These are phyloP conservation scores for Ypsolopha sequella DNA, from an alignment of 2,888 invertebrate species.

Conservation along the genomic window DNA sequence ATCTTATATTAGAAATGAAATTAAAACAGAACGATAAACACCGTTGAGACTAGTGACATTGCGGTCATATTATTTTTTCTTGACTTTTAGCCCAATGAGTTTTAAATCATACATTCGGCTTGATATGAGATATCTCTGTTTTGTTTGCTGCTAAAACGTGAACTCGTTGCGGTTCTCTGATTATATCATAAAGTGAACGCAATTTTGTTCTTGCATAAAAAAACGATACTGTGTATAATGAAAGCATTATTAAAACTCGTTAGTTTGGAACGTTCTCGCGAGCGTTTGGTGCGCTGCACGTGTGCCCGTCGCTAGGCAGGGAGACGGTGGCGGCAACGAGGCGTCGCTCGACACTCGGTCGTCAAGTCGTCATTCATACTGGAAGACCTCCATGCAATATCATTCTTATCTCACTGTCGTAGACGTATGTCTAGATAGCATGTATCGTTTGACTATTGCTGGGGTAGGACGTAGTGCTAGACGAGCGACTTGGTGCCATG, in stretches of 20 bases:
- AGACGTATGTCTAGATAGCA: not conserved
- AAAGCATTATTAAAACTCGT: slow-evolving; percentile 37
- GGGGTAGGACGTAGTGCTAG: too few species aligned
- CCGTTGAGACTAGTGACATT: not conserved
- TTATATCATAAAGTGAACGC: too few species aligned
- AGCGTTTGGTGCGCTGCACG: slow-evolving; percentile 34
- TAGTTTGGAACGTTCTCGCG: slow-evolving; percentile 31
- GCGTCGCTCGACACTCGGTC: slow-evolving; percentile 19
- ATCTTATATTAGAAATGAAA: not conserved
- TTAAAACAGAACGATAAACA: not conserved
- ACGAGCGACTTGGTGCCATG: slow-evolving; percentile 19
- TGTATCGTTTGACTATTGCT: too few species aligned
- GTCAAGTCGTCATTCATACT: slow-evolving; percentile 44
- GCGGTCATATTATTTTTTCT: too few species aligned
- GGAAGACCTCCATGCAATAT: slow-evolving; percentile 10
- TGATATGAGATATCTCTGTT: too few species aligned
- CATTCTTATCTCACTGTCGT: not conserved
- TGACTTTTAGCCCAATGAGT: too few species aligned
- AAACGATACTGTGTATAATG: slow-evolving; percentile 21
- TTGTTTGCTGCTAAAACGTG: too few species aligned
- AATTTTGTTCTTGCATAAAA: slow-evolving; percentile 13
- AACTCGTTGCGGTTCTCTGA: too few species aligned
- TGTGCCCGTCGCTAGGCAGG: slow-evolving; percentile 44
- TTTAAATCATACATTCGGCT: too few species aligned
- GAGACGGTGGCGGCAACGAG: slow-evolving; percentile 38